These are phyloP conservation scores for Enteromius fasciolatus DNA, from an alignment of 2,797 vertebrate genomes.

Conservation along the genomic window DNA sequence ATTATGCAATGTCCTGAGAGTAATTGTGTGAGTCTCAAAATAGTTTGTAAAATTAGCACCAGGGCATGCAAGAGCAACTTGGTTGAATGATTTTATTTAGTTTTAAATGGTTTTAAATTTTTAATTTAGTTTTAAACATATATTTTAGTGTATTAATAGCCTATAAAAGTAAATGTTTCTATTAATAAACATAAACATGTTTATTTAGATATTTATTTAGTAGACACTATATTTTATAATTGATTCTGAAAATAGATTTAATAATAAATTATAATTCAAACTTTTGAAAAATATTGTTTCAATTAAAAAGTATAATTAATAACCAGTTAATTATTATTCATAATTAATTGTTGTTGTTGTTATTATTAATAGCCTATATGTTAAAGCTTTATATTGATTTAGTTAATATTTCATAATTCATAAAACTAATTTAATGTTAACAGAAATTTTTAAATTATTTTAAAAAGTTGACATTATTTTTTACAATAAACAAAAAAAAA, in stretches of 20 bases:
- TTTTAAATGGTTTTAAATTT: too few species aligned
- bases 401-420: neutral
- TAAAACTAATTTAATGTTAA: neutral
- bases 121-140: slow-evolving; percentile 1
- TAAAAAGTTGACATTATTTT: neutral
- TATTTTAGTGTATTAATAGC: neutral
- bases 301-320: neutral
- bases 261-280: neutral
- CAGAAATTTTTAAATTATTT: neutral
- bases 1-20: slow-evolving; percentile 15
- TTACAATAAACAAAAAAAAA: too few species aligned
- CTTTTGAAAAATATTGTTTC: neutral
- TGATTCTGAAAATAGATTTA: neutral
- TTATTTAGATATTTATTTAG: neutral
- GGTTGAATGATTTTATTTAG: neutral
- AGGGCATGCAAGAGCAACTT: neutral
- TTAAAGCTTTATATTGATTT: neutral
- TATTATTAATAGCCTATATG: neutral
- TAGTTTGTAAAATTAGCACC: slow-evolving; percentile 18
- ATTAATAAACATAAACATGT: neutral
- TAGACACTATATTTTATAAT: slow-evolving; percentile 13
- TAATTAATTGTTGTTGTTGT: neutral
- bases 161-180: neutral
- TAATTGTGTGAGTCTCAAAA: slow-evolving; percentile 9
- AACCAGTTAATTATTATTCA: neutral